These are phyloP conservation scores for Triplophysa tibetana DNA, from an alignment of 2,113 vertebrate species.

Conservation along the genomic window DNA sequence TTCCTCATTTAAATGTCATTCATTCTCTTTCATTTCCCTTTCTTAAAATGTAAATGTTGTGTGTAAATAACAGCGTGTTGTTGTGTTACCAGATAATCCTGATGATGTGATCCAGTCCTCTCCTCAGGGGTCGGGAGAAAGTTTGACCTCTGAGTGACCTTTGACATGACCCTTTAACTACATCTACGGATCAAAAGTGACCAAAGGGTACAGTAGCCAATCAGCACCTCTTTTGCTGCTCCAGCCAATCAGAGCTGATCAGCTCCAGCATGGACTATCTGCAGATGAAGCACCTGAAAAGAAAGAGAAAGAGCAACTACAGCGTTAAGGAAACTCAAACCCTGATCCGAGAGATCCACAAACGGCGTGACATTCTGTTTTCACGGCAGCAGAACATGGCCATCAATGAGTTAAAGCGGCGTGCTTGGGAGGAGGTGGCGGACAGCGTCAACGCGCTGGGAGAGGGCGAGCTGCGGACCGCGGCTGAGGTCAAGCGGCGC, in stretches of 20 bases:
- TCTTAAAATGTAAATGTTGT: neutral
- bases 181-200: neutral
- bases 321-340: conserved; percentile 93
- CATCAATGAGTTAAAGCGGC: conserved; percentile 92
- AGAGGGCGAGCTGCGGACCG: conserved; percentile 88
- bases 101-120: no score
- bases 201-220: neutral
- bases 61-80: neutral
- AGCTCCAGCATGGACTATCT: conserved; percentile 71
- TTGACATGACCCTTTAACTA: neutral
- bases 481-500: conserved; percentile 88
- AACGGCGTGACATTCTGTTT: conserved; percentile 88
- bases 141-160: neutral
- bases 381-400: conserved; percentile 95
- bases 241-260: no score
- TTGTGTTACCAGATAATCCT: neutral
- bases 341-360: conserved; percentile 90
- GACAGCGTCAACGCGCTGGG: conserved; percentile 90
- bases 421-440: conserved; percentile 94
- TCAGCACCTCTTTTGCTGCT: neutral
- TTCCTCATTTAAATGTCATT: no score
- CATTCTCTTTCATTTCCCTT: no score
- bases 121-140: neutral
- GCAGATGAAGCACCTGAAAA: conserved; percentile 90
- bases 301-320: conserved; percentile 96